A percentile compares a stretch with the other conserved stretches of the same genome.
These are phyloP conservation scores for Aproaerema taeniolella DNA, from an alignment of 2,888 invertebrate species.

Conservation along the genomic window DNA sequence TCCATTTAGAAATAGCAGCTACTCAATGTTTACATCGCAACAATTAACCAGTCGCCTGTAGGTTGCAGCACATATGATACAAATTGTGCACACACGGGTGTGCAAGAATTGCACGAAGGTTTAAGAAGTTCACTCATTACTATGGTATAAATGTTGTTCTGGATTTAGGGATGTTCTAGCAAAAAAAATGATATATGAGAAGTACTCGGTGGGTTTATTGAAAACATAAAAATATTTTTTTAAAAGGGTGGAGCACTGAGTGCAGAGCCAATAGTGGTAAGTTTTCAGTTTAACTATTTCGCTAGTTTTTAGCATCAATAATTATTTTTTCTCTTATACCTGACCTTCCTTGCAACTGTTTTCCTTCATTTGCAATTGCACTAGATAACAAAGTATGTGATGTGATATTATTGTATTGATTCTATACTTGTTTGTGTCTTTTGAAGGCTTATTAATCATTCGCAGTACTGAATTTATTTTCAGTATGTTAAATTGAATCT, in stretches of 20 bases:
- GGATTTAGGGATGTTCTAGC: neutral
- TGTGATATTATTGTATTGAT: too few relatives aligned
- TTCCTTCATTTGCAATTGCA: neutral
- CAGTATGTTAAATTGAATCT: too few relatives aligned
- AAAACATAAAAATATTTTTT: constrained; percentile 33
- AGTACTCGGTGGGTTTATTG: constrained; percentile 9
- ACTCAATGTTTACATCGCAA: constrained; percentile 12
- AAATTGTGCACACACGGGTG: too few relatives aligned
- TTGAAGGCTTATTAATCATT: too few relatives aligned
- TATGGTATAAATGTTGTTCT: neutral
- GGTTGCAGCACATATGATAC: too few relatives aligned
- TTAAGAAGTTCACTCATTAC: neutral
- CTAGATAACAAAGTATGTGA: neutral
- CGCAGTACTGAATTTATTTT: too few relatives aligned
- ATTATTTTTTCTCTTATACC: constrained; percentile 24
- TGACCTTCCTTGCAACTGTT: constrained; percentile 25
- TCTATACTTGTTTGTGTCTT: too few relatives aligned
- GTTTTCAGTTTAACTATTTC: constrained; percentile 52
- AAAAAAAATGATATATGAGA: neutral
- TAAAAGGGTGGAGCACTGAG: constrained; percentile 88
- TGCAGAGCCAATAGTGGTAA: constrained; percentile 98
- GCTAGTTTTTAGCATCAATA: constrained; percentile 27
- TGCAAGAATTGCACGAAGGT: too few relatives aligned
- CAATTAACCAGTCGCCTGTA: neutral
- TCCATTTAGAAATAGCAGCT: constrained; percentile 59